A percentile compares a stretch with the other conserved stretches of the same genome.
These are phyloP conservation scores for Bubalus kerabau DNA, from an alignment of 2,113 vertebrate species.

Conservation along the genomic window DNA sequence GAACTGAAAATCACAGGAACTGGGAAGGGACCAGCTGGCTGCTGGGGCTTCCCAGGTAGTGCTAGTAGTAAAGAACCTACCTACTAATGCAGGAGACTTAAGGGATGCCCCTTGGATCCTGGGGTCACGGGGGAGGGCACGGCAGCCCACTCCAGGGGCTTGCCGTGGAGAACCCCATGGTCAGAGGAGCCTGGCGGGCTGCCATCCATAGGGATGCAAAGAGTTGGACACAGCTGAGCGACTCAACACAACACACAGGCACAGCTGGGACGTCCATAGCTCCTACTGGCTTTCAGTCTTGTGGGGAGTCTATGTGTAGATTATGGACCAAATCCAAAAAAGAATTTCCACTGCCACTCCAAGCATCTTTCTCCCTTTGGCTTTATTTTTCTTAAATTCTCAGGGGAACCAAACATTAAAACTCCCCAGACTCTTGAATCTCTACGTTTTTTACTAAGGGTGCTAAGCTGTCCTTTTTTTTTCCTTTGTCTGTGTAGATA, in stretches of 20 bases:
- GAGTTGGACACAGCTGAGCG: fast-evolving
- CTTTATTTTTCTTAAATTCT: conserved; percentile 52
- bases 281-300: fast-evolving
- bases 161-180: neutral
- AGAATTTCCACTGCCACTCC: neutral
- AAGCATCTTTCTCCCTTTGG: neutral
- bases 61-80: neutral
- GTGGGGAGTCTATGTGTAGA: fast-evolving
- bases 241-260: neutral
- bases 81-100: neutral
- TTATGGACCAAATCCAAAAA: neutral
- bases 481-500: neutral
- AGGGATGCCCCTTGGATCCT: neutral
- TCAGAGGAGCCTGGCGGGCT: neutral
- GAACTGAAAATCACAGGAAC: neutral
- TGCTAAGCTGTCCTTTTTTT: conserved; percentile 48
- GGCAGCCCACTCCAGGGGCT: neutral
- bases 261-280: fast-evolving
- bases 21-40: neutral
- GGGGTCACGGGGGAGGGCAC: neutral
- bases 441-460: conserved; percentile 59
- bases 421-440: conserved; percentile 39
- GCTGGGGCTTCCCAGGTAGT: neutral
- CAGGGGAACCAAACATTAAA: neutral
- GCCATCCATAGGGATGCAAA: neutral